These are phyloP conservation scores for Sebastiscus albofasciatus DNA, from an alignment of 2,797 vertebrate genomes.

Conservation along the genomic window DNA sequence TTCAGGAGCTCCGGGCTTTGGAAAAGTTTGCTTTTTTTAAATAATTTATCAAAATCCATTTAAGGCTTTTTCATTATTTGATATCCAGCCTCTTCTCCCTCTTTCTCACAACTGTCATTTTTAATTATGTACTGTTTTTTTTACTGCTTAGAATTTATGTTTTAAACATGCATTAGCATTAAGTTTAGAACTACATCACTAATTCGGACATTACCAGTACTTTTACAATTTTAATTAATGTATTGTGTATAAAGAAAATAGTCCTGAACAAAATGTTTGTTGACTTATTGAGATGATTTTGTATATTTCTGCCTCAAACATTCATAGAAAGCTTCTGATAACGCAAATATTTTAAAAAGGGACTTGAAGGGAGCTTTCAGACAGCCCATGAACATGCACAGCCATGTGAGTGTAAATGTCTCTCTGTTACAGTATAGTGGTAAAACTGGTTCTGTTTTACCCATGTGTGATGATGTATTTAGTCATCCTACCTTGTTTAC, in stretches of 20 bases:
- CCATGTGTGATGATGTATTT: slow-evolving; percentile 25
- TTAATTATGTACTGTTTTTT: neutral
- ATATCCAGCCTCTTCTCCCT: neutral
- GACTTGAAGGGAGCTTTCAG: neutral
- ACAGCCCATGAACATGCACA: neutral
- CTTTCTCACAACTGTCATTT: neutral
- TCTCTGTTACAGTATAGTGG: neutral
- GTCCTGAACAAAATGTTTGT: too few relatives aligned
- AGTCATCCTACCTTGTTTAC: slow-evolving; percentile 57
- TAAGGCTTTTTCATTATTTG: slow-evolving; percentile 30
- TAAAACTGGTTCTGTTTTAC: slow-evolving; percentile 36
- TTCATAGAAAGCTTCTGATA: neutral
- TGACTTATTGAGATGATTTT: neutral
- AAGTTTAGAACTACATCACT: neutral
- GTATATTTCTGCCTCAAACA: neutral
- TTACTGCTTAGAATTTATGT: neutral
- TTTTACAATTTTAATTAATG: neutral
- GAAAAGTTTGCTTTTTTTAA: neutral
- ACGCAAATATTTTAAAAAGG: neutral
- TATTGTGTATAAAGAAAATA: neutral
- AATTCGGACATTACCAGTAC: neutral
- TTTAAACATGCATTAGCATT: neutral
- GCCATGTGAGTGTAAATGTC: neutral
- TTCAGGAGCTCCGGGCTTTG: neutral
- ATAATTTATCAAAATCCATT: slow-evolving; percentile 36